Base-by-base conservation (phyloP, 2,888 invertebrate species). In the Notocelia uddmanniana region DNA sequence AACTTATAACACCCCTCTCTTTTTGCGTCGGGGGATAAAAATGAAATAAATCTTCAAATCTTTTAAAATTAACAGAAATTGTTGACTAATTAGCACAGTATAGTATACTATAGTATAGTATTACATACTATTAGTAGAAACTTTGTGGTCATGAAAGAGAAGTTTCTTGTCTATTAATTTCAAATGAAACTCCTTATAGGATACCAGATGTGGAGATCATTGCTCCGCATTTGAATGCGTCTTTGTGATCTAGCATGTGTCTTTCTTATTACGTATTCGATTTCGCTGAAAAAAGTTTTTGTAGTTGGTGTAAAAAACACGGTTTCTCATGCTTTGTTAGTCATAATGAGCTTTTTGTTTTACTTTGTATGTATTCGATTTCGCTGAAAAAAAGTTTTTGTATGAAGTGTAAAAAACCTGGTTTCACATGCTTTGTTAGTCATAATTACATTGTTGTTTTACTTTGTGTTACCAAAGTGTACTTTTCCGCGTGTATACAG, bases 211-310 rank as follows among this genome's bases (percentile, higher is more conserved):
- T 59, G 59, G 37, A 21, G 59, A 59, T 41, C 59, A 21, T 59
- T 37, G 59, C 59, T 41, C 59, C 23, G 59, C 21, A 41, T 59
- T 41, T 59, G 21, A 59, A 59, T 21, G 41, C 10, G 15, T 41
- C 59, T 18, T 59, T 41, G 41, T 59, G n/a, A 59, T 41, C 59
- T 59, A 59, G 13, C 59, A 59, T 59, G 3, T 59, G 41, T 23
- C 59, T 37, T 59, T n/a, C 8, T 5, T 45, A 37, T 37, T 13
- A 37, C 13, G 37, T 37, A 45, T 45, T 45, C 8, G 8, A 45
- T 34, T 58, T 41, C 41, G 37, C 21, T 21, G 50, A 6, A 55
- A 21, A n/a, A n/a, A n/a, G n/a, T n/a, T n/a, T n/a, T n/a, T n/a
- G n/a, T n/a, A n/a, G n/a, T n/a, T n/a, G n/a, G n/a, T n/a, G n/a